Evolutionary conservation across 2,113 vertebrate species (phyloP), one percentile per base, ranked within the genome.

Genomic region (Lampris incognitus): DNA sequence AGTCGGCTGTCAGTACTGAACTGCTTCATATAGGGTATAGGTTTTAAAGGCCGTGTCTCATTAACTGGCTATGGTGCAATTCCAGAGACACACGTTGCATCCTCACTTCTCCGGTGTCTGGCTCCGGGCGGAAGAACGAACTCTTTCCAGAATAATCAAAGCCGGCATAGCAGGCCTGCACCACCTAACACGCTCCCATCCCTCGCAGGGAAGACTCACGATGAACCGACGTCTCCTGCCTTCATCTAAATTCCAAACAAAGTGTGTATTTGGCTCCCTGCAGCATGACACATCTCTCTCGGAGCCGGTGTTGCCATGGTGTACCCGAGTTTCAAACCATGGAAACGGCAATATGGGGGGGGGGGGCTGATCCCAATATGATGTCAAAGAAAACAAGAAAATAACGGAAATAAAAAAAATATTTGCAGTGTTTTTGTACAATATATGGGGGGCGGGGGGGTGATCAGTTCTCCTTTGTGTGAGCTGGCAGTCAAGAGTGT

Each of bases 341-440:
- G 81, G 87, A 87, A 85, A 90, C 89, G 42, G 74, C 62, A 66
- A 69, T 82, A 80, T 82, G 74, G 11, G 56, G 74, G 73, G 73
- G 0, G 57, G 2, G 55, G 70, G 10, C 74, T 46, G 74, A 87
- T 85, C 68, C 24, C 24, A 24, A 24, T 24, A 24, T 24, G 38
- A 85, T 88, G 82, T 89, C 74, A 80, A 50, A 81, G 41, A 46
- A 46, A 76, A 68, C 51, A 46, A 55, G 24, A 24, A 24, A 24
- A 24, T 24, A 24, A 24, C 24, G 24, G 24, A 24, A 24, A 24
- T 24, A 24, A n/a, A 55, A 49, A 50, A 2, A 63, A 13, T 49
- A n/a, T 9, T 2, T 42, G 48, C 64, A 51, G 10, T 5, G 60
- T 9, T 4, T 49, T 46, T 51, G 46, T 62, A 9, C 0, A 4